Conservation (phyloP, 1,140 invertebrate genomes). For the Ephestia elutella region DNA sequence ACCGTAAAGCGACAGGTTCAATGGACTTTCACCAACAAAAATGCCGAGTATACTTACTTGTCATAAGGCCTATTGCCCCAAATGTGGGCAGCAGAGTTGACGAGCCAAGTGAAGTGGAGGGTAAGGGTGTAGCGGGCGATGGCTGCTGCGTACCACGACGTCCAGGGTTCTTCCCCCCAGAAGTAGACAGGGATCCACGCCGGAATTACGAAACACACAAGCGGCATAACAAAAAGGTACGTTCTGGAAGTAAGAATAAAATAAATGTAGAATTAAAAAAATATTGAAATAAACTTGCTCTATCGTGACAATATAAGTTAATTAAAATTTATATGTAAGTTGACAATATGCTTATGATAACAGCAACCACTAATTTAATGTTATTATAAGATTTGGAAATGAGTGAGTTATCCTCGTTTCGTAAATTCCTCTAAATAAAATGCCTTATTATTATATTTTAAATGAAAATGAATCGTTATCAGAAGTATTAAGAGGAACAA, state of each 20-base stretch:
- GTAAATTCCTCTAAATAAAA: too few relatives aligned
- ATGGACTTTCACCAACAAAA: conserved; percentile 6
- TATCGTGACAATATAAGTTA: too few relatives aligned
- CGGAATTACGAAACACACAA: conserved; percentile 82
- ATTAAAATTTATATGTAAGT: too few relatives aligned
- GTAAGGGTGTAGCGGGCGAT: conserved; percentile 72
- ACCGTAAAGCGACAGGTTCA: neutral
- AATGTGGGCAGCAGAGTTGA: conserved; percentile 90
- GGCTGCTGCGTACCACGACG: conserved; percentile 77
- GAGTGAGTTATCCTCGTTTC: too few relatives aligned
- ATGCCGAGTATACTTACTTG: conserved; percentile 69
- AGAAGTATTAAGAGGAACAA: too few relatives aligned
- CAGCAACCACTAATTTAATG: too few relatives aligned
- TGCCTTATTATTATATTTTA: too few relatives aligned
- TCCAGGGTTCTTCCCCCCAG: conserved; percentile 85
- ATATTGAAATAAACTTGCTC: too few relatives aligned
- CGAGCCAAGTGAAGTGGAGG: conserved; percentile 90
- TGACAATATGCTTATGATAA: too few relatives aligned
- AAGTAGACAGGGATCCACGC: conserved; percentile 76
- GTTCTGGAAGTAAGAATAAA: conserved; percentile 70
- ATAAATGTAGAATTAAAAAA: too few relatives aligned
- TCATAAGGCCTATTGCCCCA: conserved; percentile 81
- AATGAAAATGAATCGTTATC: too few relatives aligned
- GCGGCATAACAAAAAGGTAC: conserved; percentile 82
- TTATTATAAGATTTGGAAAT: too few relatives aligned